Percentiles rank a stretch among this genome's conserved stretches.
phyloP scores from a whole-genome alignment of 2,113 vertebrate species.

The Thermophis baileyi region DNA sequence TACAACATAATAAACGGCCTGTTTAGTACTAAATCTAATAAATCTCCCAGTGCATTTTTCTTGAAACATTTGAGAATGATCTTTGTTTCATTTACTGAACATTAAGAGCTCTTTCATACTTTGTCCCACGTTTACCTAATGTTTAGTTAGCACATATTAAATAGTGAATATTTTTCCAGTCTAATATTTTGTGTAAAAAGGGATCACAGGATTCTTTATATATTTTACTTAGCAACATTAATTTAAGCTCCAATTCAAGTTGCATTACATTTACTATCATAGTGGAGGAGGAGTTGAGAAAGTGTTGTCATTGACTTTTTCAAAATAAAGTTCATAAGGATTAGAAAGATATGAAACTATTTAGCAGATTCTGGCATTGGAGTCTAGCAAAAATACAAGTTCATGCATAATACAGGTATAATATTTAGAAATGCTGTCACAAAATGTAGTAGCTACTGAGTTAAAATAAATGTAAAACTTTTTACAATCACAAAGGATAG shows the following conservation, averaged over 20 bases:
- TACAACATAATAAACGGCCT: conserved; percentile 20
- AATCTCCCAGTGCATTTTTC: not conserved
- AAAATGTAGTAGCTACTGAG: not conserved
- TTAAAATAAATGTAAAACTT: not conserved
- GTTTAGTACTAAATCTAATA: conserved; percentile 11
- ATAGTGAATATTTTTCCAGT: not conserved
- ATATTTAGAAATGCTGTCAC: not conserved
- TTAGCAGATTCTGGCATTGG: not conserved
- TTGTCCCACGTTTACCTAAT: not conserved
- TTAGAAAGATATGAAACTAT: not conserved
- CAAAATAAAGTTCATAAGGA: not conserved
- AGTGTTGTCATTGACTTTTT: not conserved
- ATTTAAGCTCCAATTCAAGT: not conserved
- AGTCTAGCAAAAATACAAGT: not conserved
- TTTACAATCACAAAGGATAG: not conserved
- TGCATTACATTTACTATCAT: not conserved
- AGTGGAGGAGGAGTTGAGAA: not conserved
- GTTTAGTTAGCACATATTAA: not conserved
- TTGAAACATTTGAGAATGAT: not conserved
- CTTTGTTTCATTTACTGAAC: not conserved
- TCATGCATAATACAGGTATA: not conserved
- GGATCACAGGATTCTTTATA: not conserved
- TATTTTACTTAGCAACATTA: not conserved
- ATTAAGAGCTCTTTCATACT: not conserved
- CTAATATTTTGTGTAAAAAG: not conserved